phyloP scores from a whole-genome alignment of 2,797 vertebrate species.

The Megalops cyprinoides region DNA sequence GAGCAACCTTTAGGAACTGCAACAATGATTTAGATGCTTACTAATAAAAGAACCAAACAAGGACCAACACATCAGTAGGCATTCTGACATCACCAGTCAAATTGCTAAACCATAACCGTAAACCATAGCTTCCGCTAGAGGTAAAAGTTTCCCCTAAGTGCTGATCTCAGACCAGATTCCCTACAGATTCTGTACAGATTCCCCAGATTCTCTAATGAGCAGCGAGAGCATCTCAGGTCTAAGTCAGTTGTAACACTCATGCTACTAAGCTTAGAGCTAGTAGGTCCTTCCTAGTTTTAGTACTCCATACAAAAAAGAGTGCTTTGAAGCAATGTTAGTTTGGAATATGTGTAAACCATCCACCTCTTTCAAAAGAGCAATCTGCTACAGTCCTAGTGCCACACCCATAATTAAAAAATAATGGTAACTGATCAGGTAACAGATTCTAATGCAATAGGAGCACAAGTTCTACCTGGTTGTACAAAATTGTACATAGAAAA shows the following conservation, averaged over 20 bases:
- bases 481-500: neutral
- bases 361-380: neutral
- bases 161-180: too few species aligned
- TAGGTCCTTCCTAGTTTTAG: constrained; percentile 13
- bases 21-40: too few species aligned
- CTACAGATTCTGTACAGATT: neutral
- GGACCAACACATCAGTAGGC: too few species aligned
- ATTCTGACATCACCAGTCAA: too few species aligned
- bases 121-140: too few species aligned
- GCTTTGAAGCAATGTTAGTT: constrained; percentile 17
- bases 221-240: too few species aligned
- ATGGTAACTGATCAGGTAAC: neutral
- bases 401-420: neutral
- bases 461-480: neutral
- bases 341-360: neutral
- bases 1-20: too few species aligned
- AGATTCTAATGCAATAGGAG: neutral
- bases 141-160: too few species aligned
- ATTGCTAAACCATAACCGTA: constrained; percentile 41
- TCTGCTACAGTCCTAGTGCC: neutral
- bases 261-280: neutral
- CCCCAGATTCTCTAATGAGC: too few species aligned
- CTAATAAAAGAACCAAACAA: too few species aligned
- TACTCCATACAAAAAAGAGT: constrained; percentile 28
- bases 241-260: neutral